Evolutionary conservation across 1,140 invertebrate genomes (phyloP).

Genomic region (Drosophila truncata): DNA sequence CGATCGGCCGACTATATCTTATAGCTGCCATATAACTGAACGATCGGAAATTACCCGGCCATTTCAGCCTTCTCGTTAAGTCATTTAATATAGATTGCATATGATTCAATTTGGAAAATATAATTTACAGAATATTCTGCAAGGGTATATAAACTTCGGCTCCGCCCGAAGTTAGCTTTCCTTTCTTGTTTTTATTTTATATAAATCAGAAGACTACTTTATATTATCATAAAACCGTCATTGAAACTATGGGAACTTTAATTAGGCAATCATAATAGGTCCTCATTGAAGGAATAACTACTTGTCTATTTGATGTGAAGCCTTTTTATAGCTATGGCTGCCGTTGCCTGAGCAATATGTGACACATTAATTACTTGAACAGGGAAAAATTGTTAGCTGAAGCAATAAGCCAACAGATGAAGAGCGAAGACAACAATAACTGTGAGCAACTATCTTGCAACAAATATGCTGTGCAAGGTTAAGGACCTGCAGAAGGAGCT

Average conservation of each 20-base stretch:
- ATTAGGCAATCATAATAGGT: not conserved
- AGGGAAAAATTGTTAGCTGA: conserved; percentile 24
- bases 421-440: conserved; percentile 21
- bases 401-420: conserved; percentile 31
- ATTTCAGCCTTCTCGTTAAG: too few relatives aligned
- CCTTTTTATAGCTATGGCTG: conserved; percentile 17
- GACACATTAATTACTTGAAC: conserved; percentile 69
- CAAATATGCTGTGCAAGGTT: not conserved
- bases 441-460: conserved; percentile 15
- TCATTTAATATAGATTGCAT: too few relatives aligned
- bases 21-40: too few relatives aligned
- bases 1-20: too few relatives aligned
- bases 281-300: not conserved
- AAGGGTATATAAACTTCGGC: too few relatives aligned
- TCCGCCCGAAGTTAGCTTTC: too few relatives aligned
- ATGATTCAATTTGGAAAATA: too few relatives aligned
- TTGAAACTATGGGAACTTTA: not conserved
- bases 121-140: too few relatives aligned
- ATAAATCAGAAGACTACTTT: not conserved
- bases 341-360: conserved; percentile 29
- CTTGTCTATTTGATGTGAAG: conserved; percentile 10
- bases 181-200: not conserved
- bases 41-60: too few relatives aligned
- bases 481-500: conserved; percentile 3
- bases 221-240: not conserved